Conservation (phyloP, 2,113 vertebrate species). For the Plecturocebus donacophilus region DNA sequence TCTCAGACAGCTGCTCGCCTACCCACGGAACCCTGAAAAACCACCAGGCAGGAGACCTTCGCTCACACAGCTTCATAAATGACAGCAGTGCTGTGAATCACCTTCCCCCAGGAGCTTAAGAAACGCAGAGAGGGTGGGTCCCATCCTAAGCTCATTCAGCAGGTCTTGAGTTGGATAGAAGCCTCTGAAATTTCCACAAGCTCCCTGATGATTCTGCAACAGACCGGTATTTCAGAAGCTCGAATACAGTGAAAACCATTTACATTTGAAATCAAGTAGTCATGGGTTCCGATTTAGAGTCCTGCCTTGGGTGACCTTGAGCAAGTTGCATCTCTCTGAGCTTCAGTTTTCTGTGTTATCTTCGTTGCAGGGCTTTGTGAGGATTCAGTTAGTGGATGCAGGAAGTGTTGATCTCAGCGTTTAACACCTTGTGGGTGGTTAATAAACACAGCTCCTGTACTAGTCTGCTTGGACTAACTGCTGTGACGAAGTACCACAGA, state of each 20-base stretch:
- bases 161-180: not conserved
- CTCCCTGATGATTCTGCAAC: not conserved
- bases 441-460: not conserved
- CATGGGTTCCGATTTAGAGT: not conserved
- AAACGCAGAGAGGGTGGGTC: not conserved
- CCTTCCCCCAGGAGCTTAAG: not conserved
- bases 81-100: rapidly evolving
- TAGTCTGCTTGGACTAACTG: not conserved
- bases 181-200: not conserved
- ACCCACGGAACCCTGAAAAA: not conserved
- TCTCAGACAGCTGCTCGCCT: not conserved
- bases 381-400: not conserved
- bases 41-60: not conserved
- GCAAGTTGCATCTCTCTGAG: not conserved
- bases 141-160: not conserved
- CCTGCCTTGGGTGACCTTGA: not conserved
- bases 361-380: too few relatives aligned
- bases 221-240: not conserved
- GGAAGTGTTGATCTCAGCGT: not conserved
- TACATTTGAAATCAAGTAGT: not conserved
- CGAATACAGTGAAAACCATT: not conserved
- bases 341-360: not conserved
- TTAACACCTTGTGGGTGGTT: not conserved
- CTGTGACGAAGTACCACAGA: not conserved
- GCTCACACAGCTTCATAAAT: not conserved